A percentile compares a stretch with the other conserved stretches of the same genome.
These are phyloP conservation scores for Erannis defoliaria DNA, from an alignment of 2,888 invertebrate species.

Conservation along the genomic window DNA sequence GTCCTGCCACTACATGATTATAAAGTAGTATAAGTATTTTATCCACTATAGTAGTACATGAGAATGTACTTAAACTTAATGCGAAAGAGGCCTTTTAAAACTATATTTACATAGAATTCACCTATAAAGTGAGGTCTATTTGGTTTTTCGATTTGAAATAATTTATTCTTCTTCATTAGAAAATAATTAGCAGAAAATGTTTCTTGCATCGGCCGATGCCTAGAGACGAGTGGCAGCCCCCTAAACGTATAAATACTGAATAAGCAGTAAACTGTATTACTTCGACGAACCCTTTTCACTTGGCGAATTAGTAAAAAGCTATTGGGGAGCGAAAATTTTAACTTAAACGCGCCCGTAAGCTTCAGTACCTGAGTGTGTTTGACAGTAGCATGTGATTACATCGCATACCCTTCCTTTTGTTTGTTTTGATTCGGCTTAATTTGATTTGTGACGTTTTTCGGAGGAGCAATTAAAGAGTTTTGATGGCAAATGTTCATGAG, in stretches of 20 bases:
- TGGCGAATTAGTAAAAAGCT: slow-evolving; percentile 87
- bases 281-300: slow-evolving; percentile 86
- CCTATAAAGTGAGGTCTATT: too few relatives aligned
- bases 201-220: slow-evolving; percentile 71
- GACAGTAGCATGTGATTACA: slow-evolving; percentile 85
- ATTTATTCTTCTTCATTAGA: slow-evolving; percentile 40
- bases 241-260: slow-evolving; percentile 85
- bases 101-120: too few relatives aligned
- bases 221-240: slow-evolving; percentile 76
- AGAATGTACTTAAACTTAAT: too few relatives aligned
- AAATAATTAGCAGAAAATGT: slow-evolving; percentile 61
- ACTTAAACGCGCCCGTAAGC: slow-evolving; percentile 83
- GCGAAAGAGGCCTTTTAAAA: too few relatives aligned
- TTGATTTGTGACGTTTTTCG: slow-evolving; percentile 77
- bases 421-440: slow-evolving; percentile 83
- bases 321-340: slow-evolving; percentile 86
- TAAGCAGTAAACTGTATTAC: slow-evolving; percentile 87
- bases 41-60: too few relatives aligned
- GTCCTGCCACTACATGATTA: too few relatives aligned
- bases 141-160: slow-evolving; percentile 11
- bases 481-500: slow-evolving; percentile 41
- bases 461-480: slow-evolving; percentile 53
- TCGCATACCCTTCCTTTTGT: slow-evolving; percentile 79
- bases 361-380: slow-evolving; percentile 82
- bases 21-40: too few relatives aligned